Conservation (phyloP, 2,797 vertebrate genomes). For the Spea hammondii region DNA sequence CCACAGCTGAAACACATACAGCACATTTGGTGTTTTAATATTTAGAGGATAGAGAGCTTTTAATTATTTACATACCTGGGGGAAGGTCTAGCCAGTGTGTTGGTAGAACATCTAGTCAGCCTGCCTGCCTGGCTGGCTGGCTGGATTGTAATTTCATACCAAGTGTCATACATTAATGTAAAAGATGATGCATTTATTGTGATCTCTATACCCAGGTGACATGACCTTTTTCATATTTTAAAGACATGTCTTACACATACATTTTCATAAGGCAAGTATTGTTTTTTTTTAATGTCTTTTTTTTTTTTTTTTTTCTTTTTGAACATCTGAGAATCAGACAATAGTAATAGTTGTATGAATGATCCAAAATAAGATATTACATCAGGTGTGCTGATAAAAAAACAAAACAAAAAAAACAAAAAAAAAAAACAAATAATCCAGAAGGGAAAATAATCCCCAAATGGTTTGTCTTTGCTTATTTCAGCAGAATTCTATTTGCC, state of each 20-base stretch:
- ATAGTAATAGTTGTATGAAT: constrained; percentile 39
- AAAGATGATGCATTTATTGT: neutral
- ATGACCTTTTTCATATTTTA: neutral
- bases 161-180: constrained; percentile 2
- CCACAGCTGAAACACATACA: constrained; percentile 8
- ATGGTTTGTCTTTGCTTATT: constrained; percentile 41
- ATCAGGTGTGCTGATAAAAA: constrained; percentile 45
- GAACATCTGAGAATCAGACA: constrained; percentile 1
- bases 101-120: neutral
- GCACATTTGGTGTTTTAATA: constrained; percentile 26
- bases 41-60: constrained; percentile 27
- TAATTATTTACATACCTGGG: constrained; percentile 38
- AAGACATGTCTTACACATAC: neutral
- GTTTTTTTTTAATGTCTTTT: neutral
- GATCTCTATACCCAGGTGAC: constrained; percentile 4
- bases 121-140: neutral
- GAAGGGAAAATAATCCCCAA: constrained; percentile 44
- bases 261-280: neutral
- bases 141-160: constrained; percentile 18
- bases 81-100: constrained; percentile 23
- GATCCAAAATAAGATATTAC: constrained; percentile 37
- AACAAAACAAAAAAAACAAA: neutral
- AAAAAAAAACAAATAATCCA: constrained; percentile 23
- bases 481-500: neutral
- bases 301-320: neutral